A percentile compares a stretch with the other conserved stretches of the same genome.
Evolutionary conservation across 1,140 invertebrate species (phyloP).

Genomic region (Eumeta japonica): DNA sequence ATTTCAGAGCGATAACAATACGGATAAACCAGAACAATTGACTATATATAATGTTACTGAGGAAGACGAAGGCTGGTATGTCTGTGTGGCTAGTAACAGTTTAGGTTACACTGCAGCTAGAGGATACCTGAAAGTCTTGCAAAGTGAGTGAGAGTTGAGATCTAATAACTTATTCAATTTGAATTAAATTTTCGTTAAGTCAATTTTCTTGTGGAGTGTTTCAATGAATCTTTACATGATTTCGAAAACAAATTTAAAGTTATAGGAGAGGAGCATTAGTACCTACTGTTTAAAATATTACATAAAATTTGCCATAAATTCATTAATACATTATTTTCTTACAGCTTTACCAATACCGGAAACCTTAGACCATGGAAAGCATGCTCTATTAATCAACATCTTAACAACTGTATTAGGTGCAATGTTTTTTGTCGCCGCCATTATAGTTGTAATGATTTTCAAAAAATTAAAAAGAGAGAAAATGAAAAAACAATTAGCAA

Average conservation of each 20-base stretch:
- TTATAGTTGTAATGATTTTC: constrained; percentile 60
- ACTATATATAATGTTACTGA: constrained; percentile 80
- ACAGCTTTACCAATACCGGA: constrained; percentile 44
- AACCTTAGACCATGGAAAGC: constrained; percentile 49
- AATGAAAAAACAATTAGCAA: constrained; percentile 73
- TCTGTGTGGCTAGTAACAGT: constrained; percentile 82
- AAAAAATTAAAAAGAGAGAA: constrained; percentile 65
- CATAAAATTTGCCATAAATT: too few species aligned
- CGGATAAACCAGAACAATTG: constrained; percentile 68
- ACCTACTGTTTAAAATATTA: too few species aligned
- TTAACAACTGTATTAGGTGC: constrained; percentile 60
- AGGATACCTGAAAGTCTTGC: constrained; percentile 82
- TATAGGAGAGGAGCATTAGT: too few species aligned
- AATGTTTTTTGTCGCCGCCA: constrained; percentile 62
- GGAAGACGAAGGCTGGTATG: constrained; percentile 90
- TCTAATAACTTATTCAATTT: too few species aligned
- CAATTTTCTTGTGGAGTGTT: too few species aligned
- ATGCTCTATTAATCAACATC: constrained; percentile 59
- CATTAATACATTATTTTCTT: constrained; percentile 16
- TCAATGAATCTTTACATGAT: too few species aligned
- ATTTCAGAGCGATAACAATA: constrained; percentile 38
- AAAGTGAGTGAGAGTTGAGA: too few species aligned
- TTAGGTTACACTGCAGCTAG: constrained; percentile 75
- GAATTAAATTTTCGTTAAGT: too few species aligned
- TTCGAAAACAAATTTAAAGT: background rate